Evolutionary conservation across 2,888 invertebrate species (phyloP).

Genomic region (Acanthosepion pharaonis): DNA sequence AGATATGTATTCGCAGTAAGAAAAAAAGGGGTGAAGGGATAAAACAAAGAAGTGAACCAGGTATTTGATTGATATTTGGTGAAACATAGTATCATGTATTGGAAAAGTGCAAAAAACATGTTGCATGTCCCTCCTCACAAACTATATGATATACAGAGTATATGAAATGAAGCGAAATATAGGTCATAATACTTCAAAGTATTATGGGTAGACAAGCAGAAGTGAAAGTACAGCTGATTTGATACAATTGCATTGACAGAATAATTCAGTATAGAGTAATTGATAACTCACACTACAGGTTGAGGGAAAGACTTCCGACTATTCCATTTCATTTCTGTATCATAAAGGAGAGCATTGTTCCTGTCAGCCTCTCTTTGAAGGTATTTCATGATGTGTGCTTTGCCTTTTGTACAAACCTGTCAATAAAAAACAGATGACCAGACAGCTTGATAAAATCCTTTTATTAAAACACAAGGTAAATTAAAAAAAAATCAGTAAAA

Average conservation of each 20-base stretch:
- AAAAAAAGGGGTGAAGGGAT: too few species aligned
- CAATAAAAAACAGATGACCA: conserved; percentile 62
- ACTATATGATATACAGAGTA: too few species aligned
- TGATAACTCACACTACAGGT: conserved; percentile 57
- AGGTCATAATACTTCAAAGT: too few species aligned
- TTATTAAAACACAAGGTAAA: neutral
- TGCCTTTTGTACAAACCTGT: conserved; percentile 91
- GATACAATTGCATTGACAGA: neutral
- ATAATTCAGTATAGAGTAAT: too few species aligned
- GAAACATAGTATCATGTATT: too few species aligned
- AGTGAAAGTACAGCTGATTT: too few species aligned
- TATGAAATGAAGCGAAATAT: too few species aligned
- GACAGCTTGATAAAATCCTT: neutral
- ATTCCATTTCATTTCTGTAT: conserved; percentile 69
- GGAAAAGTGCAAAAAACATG: too few species aligned
- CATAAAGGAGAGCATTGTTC: conserved; percentile 70
- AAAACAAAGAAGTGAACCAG: too few species aligned
- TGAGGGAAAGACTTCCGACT: conserved; percentile 65
- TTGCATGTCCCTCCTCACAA: too few species aligned
- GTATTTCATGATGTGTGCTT: conserved; percentile 95
- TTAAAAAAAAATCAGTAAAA: neutral
- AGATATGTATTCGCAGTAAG: too few species aligned
- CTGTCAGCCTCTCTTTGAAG: conserved; percentile 87
- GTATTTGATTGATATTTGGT: too few species aligned
- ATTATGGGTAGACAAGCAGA: neutral